Conservation (phyloP, 2,797 vertebrate genomes). For the Gephyroberyx darwinii region DNA sequence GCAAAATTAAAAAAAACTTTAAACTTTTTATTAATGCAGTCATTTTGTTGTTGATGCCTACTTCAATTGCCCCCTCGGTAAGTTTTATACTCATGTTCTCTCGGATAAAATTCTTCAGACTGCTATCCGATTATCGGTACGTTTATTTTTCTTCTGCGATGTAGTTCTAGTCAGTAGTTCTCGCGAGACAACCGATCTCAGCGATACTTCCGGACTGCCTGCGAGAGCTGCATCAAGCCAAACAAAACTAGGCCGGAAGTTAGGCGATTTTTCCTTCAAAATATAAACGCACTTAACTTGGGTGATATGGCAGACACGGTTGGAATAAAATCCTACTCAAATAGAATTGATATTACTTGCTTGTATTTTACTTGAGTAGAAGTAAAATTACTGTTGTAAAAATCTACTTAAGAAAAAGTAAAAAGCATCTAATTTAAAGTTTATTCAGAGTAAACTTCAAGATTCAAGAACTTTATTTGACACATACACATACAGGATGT, state of each 20-base stretch:
- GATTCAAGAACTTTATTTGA: too few relatives aligned
- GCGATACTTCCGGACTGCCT: constrained; percentile 1
- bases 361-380: too few relatives aligned
- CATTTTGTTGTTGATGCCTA: constrained; percentile 33
- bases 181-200: constrained; percentile 59
- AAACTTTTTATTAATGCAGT: background rate
- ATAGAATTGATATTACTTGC: background rate
- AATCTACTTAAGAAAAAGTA: too few relatives aligned
- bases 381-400: too few relatives aligned
- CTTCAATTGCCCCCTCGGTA: constrained; percentile 69
- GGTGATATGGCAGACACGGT: background rate
- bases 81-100: constrained; percentile 57
- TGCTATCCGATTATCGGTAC: background rate
- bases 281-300: constrained; percentile 23
- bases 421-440: too few relatives aligned
- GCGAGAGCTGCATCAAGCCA: rapidly evolving
- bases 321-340: background rate
- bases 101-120: background rate
- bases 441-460: too few relatives aligned
- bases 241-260: background rate
- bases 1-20: background rate
- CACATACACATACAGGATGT: too few relatives aligned
- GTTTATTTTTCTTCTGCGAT: background rate
- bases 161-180: background rate
- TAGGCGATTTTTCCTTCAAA: constrained; percentile 14